These are phyloP conservation scores for Antrozous pallidus DNA, from an alignment of 2,797 vertebrate species.

Conservation along the genomic window DNA sequence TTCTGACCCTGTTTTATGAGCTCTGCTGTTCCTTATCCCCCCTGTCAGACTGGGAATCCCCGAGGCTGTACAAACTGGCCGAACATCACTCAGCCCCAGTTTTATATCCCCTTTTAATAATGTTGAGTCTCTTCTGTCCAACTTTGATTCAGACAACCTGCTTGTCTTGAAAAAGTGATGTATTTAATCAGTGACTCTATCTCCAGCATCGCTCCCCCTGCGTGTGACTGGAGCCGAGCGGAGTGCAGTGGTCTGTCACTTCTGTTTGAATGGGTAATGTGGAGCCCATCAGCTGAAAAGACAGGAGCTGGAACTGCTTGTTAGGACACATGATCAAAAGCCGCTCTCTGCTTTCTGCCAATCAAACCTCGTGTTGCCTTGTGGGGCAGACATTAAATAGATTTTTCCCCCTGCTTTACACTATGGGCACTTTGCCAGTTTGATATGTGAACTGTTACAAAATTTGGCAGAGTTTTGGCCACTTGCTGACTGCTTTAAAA, in stretches of 20 bases:
- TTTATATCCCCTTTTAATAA: conserved; percentile 89
- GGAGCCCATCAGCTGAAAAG: conserved; percentile 93
- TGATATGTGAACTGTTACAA: conserved; percentile 94
- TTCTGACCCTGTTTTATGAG: conserved; percentile 85
- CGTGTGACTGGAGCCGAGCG: conserved; percentile 88
- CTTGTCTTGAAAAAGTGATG: conserved; percentile 90
- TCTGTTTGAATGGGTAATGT: conserved; percentile 99
- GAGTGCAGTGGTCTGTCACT: conserved; percentile 93
- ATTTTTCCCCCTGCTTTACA: conserved; percentile 88
- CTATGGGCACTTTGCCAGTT: conserved; percentile 90
- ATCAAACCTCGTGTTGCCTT: conserved; percentile 95
- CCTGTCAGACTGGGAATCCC: conserved; percentile 86
- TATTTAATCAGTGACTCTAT: conserved; percentile 89
- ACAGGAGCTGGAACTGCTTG: conserved; percentile 97
- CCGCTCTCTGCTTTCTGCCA: conserved; percentile 94
- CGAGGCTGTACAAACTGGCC: conserved; percentile 86
- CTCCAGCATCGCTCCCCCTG: conserved; percentile 89
- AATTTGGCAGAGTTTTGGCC: conserved; percentile 86
- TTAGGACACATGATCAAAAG: conserved; percentile 99
- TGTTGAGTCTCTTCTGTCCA: conserved; percentile 88
- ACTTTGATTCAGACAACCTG: conserved; percentile 89
- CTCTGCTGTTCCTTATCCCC: conserved; percentile 85
- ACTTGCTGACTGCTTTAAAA: conserved; percentile 86
- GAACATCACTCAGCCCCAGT: conserved; percentile 87
- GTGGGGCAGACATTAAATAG: conserved; percentile 96